Evolutionary conservation across 2,113 vertebrate species (phyloP).

Genomic region (Eupsittula cactorum): DNA sequence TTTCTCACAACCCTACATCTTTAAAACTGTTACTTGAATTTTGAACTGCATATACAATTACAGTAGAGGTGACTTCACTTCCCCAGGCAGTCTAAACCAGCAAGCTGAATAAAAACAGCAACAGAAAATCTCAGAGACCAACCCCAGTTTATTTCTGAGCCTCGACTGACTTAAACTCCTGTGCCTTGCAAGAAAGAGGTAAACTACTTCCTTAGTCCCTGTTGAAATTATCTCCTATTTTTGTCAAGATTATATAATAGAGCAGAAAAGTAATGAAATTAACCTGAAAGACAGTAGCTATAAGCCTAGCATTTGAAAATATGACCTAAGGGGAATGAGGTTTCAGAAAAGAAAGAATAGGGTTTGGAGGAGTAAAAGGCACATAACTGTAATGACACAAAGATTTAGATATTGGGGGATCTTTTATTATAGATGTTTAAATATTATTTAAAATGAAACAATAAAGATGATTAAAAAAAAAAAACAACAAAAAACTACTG

Average conservation of each 20-base stretch:
- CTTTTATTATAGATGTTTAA: background rate
- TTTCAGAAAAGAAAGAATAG: background rate
- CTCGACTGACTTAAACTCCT: background rate
- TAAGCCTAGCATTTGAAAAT: background rate
- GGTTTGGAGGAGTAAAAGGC: background rate
- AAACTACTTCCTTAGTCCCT: background rate
- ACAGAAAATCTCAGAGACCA: background rate
- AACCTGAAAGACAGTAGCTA: background rate
- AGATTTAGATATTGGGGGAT: background rate
- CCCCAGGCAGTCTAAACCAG: slow-evolving; percentile 5
- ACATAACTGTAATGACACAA: background rate
- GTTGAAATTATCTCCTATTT: background rate
- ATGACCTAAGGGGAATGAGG: fast-evolving
- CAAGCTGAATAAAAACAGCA: background rate
- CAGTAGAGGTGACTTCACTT: slow-evolving; percentile 36
- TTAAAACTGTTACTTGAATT: slow-evolving; percentile 13
- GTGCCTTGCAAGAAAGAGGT: background rate
- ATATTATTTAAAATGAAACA: background rate
- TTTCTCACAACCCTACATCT: slow-evolving; percentile 63
- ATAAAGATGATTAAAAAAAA: background rate
- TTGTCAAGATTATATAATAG: background rate
- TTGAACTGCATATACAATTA: background rate
- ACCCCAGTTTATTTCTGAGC: background rate
- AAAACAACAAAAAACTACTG: background rate
- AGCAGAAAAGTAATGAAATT: background rate